Percentiles rank a stretch among this genome's conserved stretches.
Conservation (phyloP, 2,113 vertebrate species). For the Addax nasomaculatus region DNA sequence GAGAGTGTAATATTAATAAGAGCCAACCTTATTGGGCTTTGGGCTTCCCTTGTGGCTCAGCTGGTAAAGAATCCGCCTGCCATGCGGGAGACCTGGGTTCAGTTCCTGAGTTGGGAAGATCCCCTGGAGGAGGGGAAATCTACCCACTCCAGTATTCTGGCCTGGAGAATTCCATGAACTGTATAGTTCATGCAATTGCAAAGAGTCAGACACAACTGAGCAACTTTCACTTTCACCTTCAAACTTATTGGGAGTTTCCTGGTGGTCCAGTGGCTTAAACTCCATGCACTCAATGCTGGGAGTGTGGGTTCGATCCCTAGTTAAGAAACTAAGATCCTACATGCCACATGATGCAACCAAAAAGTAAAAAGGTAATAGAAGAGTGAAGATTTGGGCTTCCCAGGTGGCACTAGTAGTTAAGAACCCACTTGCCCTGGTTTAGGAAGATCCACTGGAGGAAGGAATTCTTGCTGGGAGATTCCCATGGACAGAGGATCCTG, state of each 20-base stretch:
- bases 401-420: neutral
- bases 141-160: neutral
- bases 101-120: neutral
- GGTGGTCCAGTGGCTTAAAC: neutral
- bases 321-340: neutral
- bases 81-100: neutral
- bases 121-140: neutral
- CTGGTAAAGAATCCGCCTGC: neutral
- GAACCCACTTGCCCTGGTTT: neutral
- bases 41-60: neutral
- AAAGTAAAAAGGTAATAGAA: neutral
- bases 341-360: neutral
- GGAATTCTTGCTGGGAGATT: neutral
- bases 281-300: neutral
- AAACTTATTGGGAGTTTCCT: neutral
- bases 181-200: neutral
- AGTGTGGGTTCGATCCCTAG: neutral
- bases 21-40: neutral
- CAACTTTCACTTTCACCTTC: neutral
- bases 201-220: neutral
- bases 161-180: neutral
- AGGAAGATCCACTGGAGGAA: neutral
- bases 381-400: neutral
- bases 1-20: neutral
- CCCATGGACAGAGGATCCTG: neutral